Base-by-base conservation (phyloP, 2,888 invertebrate species). In the Macaria liturata region DNA sequence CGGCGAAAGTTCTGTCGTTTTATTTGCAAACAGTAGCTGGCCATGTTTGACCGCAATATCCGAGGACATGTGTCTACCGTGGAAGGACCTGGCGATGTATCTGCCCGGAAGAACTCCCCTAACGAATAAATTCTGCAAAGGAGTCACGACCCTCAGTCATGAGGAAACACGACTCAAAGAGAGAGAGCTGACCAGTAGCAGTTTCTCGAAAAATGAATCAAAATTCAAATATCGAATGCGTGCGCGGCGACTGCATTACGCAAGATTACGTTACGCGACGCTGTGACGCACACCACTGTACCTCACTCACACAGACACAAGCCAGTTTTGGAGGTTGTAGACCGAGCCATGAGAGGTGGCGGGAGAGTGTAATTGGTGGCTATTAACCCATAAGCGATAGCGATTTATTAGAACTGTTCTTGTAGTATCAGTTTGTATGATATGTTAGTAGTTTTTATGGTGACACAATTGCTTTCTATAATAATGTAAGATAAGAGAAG, bases 191-290 rank as follows among this genome's bases (percentile, higher is more conserved):
- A 43, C 49, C 50, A 54, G 50, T 50, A 59, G 48, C 42, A 9
- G 42, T 42, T 62, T 59, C 60, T 60, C 59, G 64, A 65, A 63
- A 69, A 65, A 69, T 73, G 67, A 75, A 74, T 74, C 73, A 74
- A 67, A 72, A 78, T 68, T 68, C 66, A 68, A 68, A 68, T 66
- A 75, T 72, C 73, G 68, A 71, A 65, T 67, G 65, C 64, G 69
- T 70, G 71, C 71, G 70, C 76, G 63, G 61, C 48, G 59, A 66
- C 76, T 77, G 67, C 71, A 79, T 87, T 87, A 81, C 87, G 86
- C 87, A 87, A 88, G 70, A 76, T 78, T 76, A 76, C 72, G 82
- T 86, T 83, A 80, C 83, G 80, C 74, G 59, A 52, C 49, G 44
- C 57, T 45, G 48, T 45, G 53, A 65, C 72, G 67, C 71, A 64